Conservation (phyloP, 2,113 vertebrate species). For the Gracilinanus agilis region DNA sequence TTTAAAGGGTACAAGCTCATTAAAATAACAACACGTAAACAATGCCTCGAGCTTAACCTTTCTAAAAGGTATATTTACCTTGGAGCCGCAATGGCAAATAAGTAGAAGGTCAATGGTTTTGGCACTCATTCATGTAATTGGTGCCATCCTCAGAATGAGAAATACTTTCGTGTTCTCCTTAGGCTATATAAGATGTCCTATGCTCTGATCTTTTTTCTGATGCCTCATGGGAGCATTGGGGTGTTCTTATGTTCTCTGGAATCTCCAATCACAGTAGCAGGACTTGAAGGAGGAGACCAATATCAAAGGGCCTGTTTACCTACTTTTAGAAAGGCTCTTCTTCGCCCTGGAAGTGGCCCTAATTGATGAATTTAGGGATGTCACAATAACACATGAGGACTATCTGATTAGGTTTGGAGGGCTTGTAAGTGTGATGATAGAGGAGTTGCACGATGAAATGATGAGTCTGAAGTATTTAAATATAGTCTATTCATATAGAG, state of each 20-base stretch:
- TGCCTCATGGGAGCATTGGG: no score
- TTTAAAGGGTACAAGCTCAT: constrained; percentile 64
- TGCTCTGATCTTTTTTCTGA: no score
- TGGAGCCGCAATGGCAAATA: constrained; percentile 31
- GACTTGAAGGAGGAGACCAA: neutral
- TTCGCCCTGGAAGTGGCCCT: no score
- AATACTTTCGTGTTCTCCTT: neutral
- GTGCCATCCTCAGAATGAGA: neutral
- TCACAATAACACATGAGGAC: no score
- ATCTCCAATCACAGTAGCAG: neutral
- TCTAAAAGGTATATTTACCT: constrained; percentile 62
- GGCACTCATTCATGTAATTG: constrained; percentile 1
- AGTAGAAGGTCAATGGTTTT: neutral
- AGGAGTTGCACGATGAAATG: no score
- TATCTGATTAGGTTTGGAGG: no score
- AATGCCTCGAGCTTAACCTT: constrained; percentile 69
- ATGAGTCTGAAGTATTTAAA: no score
- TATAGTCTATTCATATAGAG: no score
- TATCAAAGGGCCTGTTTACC: no score
- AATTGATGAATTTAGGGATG: no score
- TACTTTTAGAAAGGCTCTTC: no score
- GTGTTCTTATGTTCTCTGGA: neutral
- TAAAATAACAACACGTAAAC: constrained; percentile 60
- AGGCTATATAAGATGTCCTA: constrained; percentile 10
- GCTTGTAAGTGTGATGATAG: no score